Evolutionary conservation across 2,797 vertebrate genomes (phyloP).

Genomic region (Arctocebus calabarensis): DNA sequence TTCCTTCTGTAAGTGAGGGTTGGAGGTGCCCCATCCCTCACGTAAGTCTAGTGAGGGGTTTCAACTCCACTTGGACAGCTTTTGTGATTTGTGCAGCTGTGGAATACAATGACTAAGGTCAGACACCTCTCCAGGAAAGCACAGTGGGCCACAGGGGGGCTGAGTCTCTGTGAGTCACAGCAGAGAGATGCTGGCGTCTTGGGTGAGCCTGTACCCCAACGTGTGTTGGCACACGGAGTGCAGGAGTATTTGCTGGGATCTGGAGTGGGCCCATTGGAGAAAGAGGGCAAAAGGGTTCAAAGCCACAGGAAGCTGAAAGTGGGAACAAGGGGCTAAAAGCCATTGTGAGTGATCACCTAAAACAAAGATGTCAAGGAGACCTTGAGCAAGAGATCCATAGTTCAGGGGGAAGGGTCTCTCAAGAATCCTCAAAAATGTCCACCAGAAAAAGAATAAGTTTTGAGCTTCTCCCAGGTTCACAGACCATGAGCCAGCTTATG

Average conservation of each 20-base stretch:
- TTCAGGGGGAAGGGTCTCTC: not conserved
- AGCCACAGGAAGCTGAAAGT: not conserved
- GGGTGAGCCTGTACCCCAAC: not conserved
- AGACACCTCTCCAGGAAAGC: not conserved
- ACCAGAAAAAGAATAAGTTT: not conserved
- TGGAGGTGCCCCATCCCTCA: not conserved
- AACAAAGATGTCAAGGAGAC: not conserved
- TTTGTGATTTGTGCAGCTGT: not conserved
- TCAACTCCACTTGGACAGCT: not conserved
- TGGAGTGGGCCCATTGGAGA: not conserved
- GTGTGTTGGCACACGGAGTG: not conserved
- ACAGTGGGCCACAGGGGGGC: not conserved
- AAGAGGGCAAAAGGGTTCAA: not conserved
- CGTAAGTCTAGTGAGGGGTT: not conserved
- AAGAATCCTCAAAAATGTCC: not conserved
- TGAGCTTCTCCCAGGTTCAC: not conserved
- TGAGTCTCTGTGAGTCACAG: not conserved
- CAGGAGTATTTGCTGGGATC: not conserved
- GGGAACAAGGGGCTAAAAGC: not conserved
- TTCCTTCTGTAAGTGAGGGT: not conserved
- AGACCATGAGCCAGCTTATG: not conserved
- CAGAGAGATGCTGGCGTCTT: not conserved
- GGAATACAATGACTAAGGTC: not conserved
- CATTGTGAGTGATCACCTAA: not conserved
- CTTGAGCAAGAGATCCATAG: not conserved